These are phyloP conservation scores for Cheirogaleus major DNA, from an alignment of 2,797 vertebrate species.

Conservation along the genomic window DNA sequence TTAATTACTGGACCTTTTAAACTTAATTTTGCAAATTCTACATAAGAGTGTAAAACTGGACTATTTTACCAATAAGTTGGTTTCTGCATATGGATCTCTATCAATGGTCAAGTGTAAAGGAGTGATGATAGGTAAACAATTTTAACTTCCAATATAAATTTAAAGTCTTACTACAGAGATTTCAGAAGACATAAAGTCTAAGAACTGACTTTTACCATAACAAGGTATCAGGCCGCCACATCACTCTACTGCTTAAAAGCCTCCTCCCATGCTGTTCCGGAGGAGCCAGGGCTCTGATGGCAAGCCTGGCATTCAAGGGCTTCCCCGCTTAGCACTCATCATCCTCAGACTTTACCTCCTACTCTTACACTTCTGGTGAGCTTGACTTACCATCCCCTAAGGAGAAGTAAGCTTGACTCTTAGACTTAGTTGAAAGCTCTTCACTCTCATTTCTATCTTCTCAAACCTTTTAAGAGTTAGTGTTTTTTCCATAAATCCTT, in stretches of 20 bases:
- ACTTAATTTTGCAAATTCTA: conserved; percentile 2
- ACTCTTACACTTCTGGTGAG: not conserved
- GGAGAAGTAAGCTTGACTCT: not conserved
- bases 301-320: not conserved
- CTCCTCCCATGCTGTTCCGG: not conserved
- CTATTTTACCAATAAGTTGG: not conserved
- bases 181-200: not conserved
- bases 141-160: conserved; percentile 42
- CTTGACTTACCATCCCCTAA: not conserved
- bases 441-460: not conserved
- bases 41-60: not conserved
- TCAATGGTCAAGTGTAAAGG: not conserved
- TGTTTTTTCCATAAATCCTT: not conserved
- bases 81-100: not conserved
- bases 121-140: not conserved
- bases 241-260: not conserved
- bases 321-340: not conserved
- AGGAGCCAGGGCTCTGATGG: not conserved
- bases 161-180: not conserved
- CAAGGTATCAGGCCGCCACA: not conserved
- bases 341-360: not conserved
- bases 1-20: not conserved
- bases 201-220: not conserved
- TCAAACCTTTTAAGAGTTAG: not conserved
- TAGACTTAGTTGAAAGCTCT: not conserved